Base-by-base conservation (phyloP, 2,888 invertebrate species). In the Calliscelio sp. region DNA sequence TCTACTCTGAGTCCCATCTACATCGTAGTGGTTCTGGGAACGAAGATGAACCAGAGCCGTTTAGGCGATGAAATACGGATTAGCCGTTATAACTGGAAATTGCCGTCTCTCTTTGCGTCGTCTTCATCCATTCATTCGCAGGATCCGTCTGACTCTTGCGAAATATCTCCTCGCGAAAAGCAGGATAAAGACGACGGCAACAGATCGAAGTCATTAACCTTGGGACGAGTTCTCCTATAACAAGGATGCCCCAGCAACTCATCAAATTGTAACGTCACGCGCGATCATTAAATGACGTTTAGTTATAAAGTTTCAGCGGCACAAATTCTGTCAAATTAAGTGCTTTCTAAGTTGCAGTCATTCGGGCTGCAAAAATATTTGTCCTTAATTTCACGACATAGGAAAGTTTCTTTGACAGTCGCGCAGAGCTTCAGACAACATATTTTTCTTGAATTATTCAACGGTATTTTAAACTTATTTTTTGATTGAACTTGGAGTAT, bases 1-100 rank as follows among this genome's bases (percentile, higher is more conserved):
- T 93, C 91, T 90, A 91, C 91, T 91, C 90, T 91, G 92, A 92
- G 92, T 92, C 92, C 89, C 91, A 91, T 90, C 90, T 89, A 86
- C 85, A 86, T 88, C 86, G 87, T 85, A 83, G 84, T 85, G 77
- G 73, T 78, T 82, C 85, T 80, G 87, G 87, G 88, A 89, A 90
- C 90, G 91, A 92, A 92, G 91, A 92, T 90, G 91, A 89, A 92
- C 90, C 84, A 85, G 84, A 84, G 84, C 84, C 84, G 86, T 86
- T 86, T 86, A 86, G 86, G 86, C 92, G 92, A 92, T 93, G 92
- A 92, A 92, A 92, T 92, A 91, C 91, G 93, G 93, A 93, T 93
- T 92, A 93, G 92, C 90, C 91, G 90, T 91, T 91, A 92, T 91
- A 92, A 92, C 91, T 92, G 91, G 90, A 91, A 92, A 92, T 92